Evolutionary conservation across 2,888 invertebrate genomes (phyloP).

Genomic region (Muschampia plurimacula): DNA sequence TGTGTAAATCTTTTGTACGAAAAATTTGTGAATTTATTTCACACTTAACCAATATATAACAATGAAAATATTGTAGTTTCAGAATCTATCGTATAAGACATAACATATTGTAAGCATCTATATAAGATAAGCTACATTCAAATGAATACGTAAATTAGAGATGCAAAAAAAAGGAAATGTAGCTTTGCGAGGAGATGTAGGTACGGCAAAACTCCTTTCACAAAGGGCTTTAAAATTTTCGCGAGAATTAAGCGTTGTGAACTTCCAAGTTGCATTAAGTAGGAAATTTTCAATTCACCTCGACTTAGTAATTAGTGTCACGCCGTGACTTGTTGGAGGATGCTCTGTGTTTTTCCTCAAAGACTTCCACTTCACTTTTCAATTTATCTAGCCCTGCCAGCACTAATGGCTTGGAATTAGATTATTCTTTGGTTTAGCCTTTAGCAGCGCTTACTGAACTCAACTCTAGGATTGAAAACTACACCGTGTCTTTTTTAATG

Average conservation of each 20-base stretch:
- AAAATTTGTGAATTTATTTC: too few species aligned
- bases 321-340: slow-evolving; percentile 40
- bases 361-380: slow-evolving; percentile 37
- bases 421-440: slow-evolving; percentile 37
- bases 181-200: not conserved
- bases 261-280: slow-evolving; percentile 39
- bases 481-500: slow-evolving; percentile 20
- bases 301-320: slow-evolving; percentile 43
- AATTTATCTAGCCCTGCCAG: slow-evolving; percentile 37
- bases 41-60: too few species aligned
- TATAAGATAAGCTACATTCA: not conserved
- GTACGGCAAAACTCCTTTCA: slow-evolving; percentile 34
- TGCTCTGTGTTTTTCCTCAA: slow-evolving; percentile 39
- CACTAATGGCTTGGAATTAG: slow-evolving; percentile 38
- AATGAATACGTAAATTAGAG: not conserved
- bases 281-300: slow-evolving; percentile 41
- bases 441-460: slow-evolving; percentile 30
- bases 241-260: slow-evolving; percentile 40
- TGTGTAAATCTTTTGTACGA: too few species aligned
- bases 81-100: too few species aligned
- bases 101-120: too few species aligned
- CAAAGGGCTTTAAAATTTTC: slow-evolving; percentile 43
- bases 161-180: not conserved
- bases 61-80: too few species aligned
- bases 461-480: slow-evolving; percentile 24